Conservation (phyloP, 2,113 vertebrate genomes). For the Prochilodus magdalenae region DNA sequence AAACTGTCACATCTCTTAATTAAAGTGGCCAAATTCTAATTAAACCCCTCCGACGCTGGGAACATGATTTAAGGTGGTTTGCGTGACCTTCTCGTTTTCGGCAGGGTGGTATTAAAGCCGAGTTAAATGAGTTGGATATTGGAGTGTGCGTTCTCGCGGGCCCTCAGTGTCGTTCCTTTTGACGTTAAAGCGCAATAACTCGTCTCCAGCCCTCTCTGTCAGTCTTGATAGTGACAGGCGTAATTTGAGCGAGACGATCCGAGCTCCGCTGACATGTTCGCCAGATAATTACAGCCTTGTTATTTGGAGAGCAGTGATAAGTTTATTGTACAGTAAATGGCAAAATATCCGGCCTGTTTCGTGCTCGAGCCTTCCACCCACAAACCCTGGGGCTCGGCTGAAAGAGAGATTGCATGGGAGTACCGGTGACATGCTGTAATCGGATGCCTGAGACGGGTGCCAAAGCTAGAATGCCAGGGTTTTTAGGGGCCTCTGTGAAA, state of each 20-base stretch:
- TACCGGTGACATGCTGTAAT: slow-evolving; percentile 8
- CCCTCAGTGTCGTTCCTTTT: not conserved
- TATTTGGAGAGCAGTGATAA: slow-evolving; percentile 10
- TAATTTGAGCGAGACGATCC: not conserved
- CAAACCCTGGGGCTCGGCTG: not conserved
- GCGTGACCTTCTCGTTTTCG: slow-evolving; percentile 7
- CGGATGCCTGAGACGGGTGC: not conserved
- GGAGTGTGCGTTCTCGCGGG: not conserved
- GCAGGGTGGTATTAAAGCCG: not conserved
- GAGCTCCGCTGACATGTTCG: not conserved
- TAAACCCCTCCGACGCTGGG: not conserved
- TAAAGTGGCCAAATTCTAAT: slow-evolving; percentile 30
- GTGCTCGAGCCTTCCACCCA: not conserved
- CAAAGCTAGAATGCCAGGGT: not conserved
- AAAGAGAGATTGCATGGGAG: not conserved
- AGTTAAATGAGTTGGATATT: slow-evolving; percentile 7
- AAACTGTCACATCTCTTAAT: slow-evolving; percentile 22
- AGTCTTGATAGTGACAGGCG: not conserved
- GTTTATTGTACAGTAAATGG: slow-evolving; percentile 13
- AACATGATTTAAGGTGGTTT: slow-evolving; percentile 25
- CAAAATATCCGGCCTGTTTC: not conserved
- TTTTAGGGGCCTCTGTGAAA: not conserved
- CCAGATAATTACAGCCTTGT: slow-evolving; percentile 19
- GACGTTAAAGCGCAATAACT: not conserved
- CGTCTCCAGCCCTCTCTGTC: not conserved